Conservation (phyloP, 2,888 invertebrate genomes). For the Tenthredo mesomela region DNA sequence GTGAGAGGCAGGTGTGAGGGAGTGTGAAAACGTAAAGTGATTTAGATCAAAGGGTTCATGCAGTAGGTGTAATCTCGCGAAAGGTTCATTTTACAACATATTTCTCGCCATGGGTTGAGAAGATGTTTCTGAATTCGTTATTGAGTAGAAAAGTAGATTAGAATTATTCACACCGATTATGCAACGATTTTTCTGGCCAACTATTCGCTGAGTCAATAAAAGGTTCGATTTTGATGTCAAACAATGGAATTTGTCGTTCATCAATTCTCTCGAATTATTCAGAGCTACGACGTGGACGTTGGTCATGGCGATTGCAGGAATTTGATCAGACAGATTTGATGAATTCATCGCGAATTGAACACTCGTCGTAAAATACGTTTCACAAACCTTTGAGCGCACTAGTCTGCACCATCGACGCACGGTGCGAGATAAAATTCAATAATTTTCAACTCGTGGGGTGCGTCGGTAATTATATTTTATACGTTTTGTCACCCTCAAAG, state of each 20-base stretch:
- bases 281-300: background rate
- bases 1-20: background rate
- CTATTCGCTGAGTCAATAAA: background rate
- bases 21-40: conserved; percentile 17
- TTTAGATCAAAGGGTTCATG: conserved; percentile 26
- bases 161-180: background rate
- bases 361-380: conserved; percentile 8
- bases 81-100: background rate
- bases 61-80: background rate
- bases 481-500: conserved; percentile 45
- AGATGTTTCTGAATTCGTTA: background rate
- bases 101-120: background rate
- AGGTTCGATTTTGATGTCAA: background rate
- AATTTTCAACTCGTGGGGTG: conserved; percentile 15
- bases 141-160: background rate
- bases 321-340: background rate
- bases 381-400: background rate
- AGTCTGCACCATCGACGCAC: conserved; percentile 29
- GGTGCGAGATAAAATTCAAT: background rate
- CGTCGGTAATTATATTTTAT: conserved; percentile 28
- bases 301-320: background rate
- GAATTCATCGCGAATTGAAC: background rate
- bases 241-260: background rate
- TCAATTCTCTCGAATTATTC: background rate
- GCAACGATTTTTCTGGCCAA: background rate